Conservation (phyloP, 2,113 vertebrate species). For the Delphinapterus leucas region DNA sequence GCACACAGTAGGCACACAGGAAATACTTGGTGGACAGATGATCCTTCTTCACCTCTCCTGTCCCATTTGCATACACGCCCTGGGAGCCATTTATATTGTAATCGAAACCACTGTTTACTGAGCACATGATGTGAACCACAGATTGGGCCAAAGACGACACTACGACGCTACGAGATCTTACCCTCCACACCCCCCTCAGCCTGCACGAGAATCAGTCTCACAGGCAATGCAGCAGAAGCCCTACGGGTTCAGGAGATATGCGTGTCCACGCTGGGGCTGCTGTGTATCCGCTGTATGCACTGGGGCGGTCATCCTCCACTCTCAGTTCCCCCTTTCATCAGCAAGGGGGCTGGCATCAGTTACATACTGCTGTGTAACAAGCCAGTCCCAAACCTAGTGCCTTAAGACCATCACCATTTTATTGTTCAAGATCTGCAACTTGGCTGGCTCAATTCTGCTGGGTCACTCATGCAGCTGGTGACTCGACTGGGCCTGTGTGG, state of each 20-base stretch:
- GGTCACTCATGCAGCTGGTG: background rate
- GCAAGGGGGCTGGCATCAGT: background rate
- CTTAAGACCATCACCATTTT: background rate
- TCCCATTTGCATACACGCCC: background rate
- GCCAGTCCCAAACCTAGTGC: background rate
- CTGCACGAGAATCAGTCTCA: background rate
- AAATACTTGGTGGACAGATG: too few relatives aligned
- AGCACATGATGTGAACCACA: background rate
- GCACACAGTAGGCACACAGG: background rate
- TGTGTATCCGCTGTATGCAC: fast-evolving
- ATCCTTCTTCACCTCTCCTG: background rate
- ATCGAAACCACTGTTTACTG: background rate
- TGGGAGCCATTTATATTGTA: background rate
- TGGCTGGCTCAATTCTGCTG: background rate
- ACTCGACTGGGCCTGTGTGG: background rate
- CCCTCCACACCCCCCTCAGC: background rate
- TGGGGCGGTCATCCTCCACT: background rate
- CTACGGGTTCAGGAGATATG: background rate
- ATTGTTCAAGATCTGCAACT: background rate
- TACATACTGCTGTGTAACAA: background rate
- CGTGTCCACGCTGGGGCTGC: background rate
- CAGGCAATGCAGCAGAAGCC: background rate
- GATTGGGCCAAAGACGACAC: background rate
- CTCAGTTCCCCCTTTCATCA: background rate
- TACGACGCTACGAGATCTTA: fast-evolving